Base-by-base conservation (phyloP, 2,888 invertebrate genomes). In the Lithophane ornitopus region DNA sequence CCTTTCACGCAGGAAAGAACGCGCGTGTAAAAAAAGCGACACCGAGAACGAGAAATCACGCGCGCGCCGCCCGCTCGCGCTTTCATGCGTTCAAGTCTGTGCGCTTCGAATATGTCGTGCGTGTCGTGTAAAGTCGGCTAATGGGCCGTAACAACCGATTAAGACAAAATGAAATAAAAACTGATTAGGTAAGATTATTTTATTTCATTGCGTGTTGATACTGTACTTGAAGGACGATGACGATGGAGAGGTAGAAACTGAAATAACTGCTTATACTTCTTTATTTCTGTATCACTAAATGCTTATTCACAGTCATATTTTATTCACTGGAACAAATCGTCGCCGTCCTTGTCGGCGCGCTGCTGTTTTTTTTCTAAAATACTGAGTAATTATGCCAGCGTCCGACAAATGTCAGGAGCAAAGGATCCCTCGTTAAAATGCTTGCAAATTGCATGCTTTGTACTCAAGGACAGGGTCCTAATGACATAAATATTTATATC, bases 401-500 rank as follows among this genome's bases (percentile, higher is more conserved):
- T 49, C 52, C n/a, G 28, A 65, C 49, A 61, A 81, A 61, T 34
- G 46, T 41, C 72, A 52, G 54, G 56, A 66, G 26, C 49, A 52
- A 62, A 22, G 59, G 65, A 54, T 44, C 63, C 46, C 74, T 72
- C 59, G 58, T 78, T 72, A 80, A 76, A 84, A 81, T 74, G 76
- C 74, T 78, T 74, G 63, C 52, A 74, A 84, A 74, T 78, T 74
- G 73, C 70, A 54, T 59, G 68, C 70, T 75, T 81, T 65, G 63
- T 71, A 28, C 28, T 49, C 62, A 65, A 67, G 66, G n/a, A 66
- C 52, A 49, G 52, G 49, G 28, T 54, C 59, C 3, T 78, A 81
- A 81, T 70, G 67, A 84, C 34, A 46, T 78, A 56, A 84, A 81
- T 78, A 84, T 84, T 78, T 75, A 75, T 66, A 52, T 61, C 41